Evolutionary conservation across 2,113 vertebrate species (phyloP), one percentile per base, ranked within the genome.

Genomic region (Malurus melanocephalus): DNA sequence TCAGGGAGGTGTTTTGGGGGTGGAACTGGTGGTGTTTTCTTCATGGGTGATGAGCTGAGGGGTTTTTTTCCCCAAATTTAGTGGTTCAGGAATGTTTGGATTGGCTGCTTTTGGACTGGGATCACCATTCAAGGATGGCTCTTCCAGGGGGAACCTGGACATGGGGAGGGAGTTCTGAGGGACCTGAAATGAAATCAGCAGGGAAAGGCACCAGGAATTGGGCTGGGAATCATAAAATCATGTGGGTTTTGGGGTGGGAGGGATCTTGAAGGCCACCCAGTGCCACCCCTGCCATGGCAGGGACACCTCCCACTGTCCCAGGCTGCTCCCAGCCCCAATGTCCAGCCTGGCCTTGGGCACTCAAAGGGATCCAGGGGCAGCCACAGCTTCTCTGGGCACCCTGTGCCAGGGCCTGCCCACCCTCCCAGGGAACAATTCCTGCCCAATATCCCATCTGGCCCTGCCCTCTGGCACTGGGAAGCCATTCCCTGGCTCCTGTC

Each of bases 211-310:
- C 16, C 60, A 38, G 52, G 33, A 78, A 38, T n/a, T 1, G 1
- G 30, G 28, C 6, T 57, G 32, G 43, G 45, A 79, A 48, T 19
- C 7, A 19, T 4, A 18, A 51, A 67, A 38, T 52, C 30, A 6
- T 2, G 8, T 4, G 21, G 46, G 11, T 12, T 53, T 53, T 28
- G 27, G 18, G 15, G 3, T n/a, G 27, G 46, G 10, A 76, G 9
- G 18, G 27, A 46, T 0, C 1, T 27, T 6, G 7, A 52, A 45
- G 0, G 0, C 0, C 26, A 22, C 3, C 21, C 8, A 0, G 0
- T 22, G 0, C 28, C n/a, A 38, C 2, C 17, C 20, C 16, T 13
- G 26, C 40, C 42, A 10, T 7, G 43, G 67, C 60, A 75, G 35
- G 52, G 52, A 57, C 61, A 16, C 43, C 52, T 84, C 0, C 61